These are phyloP conservation scores for Drosophila colorata DNA, from an alignment of 2,888 invertebrate species.

Conservation along the genomic window DNA sequence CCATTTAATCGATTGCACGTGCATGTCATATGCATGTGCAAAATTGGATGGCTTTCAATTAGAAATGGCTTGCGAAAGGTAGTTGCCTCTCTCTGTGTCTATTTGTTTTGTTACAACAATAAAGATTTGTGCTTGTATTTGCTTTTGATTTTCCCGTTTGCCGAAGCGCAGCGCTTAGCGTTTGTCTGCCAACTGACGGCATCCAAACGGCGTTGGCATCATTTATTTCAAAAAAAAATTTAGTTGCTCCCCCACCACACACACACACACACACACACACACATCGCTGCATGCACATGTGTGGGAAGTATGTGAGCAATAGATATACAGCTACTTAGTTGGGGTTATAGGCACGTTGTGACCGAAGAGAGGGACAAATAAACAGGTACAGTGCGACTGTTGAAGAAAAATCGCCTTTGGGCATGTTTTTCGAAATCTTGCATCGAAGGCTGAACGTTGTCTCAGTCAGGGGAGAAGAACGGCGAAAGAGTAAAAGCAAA, in stretches of 20 bases:
- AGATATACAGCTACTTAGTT: slow-evolving; percentile 27
- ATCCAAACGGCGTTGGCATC: slow-evolving; percentile 56
- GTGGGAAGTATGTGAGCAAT: slow-evolving; percentile 14
- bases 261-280: slow-evolving; percentile 10
- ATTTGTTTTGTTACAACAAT: slow-evolving; percentile 41
- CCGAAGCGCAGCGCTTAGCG: slow-evolving; percentile 65
- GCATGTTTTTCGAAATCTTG: slow-evolving; percentile 24
- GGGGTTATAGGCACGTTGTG: slow-evolving; percentile 20
- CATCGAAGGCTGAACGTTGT: slow-evolving; percentile 29
- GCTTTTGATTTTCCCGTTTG: slow-evolving; percentile 38
- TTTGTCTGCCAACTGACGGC: slow-evolving; percentile 69
- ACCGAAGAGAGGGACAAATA: slow-evolving; percentile 21
- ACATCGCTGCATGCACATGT: slow-evolving; percentile 14
- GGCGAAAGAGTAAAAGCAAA: slow-evolving; percentile 25
- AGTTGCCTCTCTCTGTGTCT: slow-evolving; percentile 22
- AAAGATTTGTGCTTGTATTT: slow-evolving; percentile 34
- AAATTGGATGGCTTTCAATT: slow-evolving; percentile 15
- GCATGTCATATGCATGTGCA: slow-evolving; percentile 21
- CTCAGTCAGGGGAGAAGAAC: neutral
- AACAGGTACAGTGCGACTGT: slow-evolving; percentile 42
- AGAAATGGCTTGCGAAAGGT: slow-evolving; percentile 51
- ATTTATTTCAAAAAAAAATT: slow-evolving; percentile 66
- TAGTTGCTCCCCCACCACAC: slow-evolving; percentile 44
- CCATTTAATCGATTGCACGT: slow-evolving; percentile 56
- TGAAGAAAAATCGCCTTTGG: slow-evolving; percentile 24